Conservation (phyloP, 2,797 vertebrate genomes). For the Myotis vivesi region DNA sequence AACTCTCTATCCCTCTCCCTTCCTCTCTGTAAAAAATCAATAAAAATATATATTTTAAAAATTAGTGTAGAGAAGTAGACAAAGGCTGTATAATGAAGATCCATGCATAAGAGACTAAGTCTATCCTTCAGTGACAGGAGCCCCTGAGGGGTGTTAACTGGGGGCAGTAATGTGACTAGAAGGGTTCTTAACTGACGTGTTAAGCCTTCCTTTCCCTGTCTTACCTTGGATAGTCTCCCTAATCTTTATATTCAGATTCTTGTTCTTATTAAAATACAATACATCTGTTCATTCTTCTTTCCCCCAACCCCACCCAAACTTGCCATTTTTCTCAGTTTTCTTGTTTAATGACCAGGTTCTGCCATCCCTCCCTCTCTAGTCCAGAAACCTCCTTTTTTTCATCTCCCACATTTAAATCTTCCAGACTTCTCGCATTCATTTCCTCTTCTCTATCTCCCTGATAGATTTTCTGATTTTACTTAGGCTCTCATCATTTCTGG, state of each 20-base stretch:
- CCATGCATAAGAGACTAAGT: neutral
- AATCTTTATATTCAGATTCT: neutral
- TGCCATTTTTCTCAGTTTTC: neutral
- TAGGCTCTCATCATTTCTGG: neutral
- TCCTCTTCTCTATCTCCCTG: neutral
- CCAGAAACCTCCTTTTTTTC: neutral
- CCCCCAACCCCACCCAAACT: neutral
- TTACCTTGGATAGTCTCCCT: neutral
- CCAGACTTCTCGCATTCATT: neutral
- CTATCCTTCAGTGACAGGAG: neutral
- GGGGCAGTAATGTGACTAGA: neutral
- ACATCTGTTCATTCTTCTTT: neutral
- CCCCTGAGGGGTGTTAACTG: neutral
- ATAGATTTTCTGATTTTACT: slow-evolving; percentile 7
- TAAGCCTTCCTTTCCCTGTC: neutral
- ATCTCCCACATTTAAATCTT: neutral
- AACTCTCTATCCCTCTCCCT: too few relatives aligned
- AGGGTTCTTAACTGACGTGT: neutral
- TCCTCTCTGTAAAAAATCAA: too few relatives aligned
- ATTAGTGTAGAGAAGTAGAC: neutral
- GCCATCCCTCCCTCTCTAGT: neutral
- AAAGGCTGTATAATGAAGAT: neutral
- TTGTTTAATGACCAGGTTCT: neutral
- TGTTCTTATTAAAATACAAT: neutral
- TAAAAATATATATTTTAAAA: too few relatives aligned